Evolutionary conservation across 2,113 vertebrate species (phyloP).

Genomic region (Herpailurus yagouaroundi): DNA sequence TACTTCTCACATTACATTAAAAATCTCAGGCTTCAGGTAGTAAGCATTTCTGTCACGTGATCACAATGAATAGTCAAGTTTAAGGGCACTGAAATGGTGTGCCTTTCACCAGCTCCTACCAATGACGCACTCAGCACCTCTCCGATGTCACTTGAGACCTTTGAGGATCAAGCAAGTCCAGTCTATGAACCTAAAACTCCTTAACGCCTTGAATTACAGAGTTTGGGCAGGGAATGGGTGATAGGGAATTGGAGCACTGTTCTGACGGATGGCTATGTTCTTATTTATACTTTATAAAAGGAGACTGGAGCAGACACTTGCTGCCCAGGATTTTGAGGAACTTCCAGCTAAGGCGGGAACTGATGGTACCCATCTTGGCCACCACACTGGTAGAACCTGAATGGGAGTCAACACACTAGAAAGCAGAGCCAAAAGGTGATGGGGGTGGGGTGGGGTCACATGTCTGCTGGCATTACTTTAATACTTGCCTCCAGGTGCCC

Average conservation of each 20-base stretch:
- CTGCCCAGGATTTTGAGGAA: not conserved
- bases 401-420: not conserved
- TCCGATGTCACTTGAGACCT: not conserved
- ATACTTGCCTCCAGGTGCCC: not conserved
- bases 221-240: not conserved
- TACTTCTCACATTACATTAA: constrained; percentile 31
- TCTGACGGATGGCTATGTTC: not conserved
- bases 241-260: not conserved
- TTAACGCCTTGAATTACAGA: not conserved
- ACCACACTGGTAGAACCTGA: not conserved
- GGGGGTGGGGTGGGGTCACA: too few relatives aligned
- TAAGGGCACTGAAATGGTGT: not conserved
- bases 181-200: not conserved
- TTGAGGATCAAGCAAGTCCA: not conserved
- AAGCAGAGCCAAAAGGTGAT: not conserved
- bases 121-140: not conserved
- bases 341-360: not conserved
- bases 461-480: not conserved
- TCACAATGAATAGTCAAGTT: not conserved
- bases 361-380: not conserved
- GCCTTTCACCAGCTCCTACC: not conserved
- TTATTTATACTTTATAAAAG: not conserved
- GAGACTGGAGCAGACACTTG: not conserved
- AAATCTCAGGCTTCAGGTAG: constrained; percentile 16
- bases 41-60: not conserved